Evolutionary conservation across 2,888 invertebrate species (phyloP).

Genomic region (Octonoba sinensis): DNA sequence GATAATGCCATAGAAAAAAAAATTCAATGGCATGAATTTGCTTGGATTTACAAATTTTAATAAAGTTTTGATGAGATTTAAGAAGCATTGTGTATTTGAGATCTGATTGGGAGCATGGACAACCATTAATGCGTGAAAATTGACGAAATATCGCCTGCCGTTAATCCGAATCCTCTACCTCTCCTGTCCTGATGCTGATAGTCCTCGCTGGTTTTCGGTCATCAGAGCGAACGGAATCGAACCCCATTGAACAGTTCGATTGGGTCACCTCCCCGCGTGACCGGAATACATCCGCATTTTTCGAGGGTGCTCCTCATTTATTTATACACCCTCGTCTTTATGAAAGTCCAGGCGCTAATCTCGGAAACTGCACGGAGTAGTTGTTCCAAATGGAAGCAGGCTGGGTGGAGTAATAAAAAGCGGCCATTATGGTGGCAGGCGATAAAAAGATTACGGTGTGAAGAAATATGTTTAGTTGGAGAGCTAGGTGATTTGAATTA

Average conservation of each 20-base stretch:
- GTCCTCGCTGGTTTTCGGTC: conserved; percentile 18
- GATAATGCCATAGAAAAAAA: too few species aligned
- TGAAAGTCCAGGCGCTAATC: conserved; percentile 21
- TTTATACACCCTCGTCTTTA: too few species aligned
- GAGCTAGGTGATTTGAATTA: too few species aligned
- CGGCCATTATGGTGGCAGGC: conserved; percentile 22
- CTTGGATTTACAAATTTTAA: too few species aligned
- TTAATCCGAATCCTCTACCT: conserved; percentile 17
- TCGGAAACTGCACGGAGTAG: conserved; percentile 43
- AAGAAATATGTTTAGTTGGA: conserved; percentile 9
- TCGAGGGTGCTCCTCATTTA: conserved; percentile 24
- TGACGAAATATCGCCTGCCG: background rate
- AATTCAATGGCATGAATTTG: too few species aligned
- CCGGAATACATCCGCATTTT: conserved; percentile 34
- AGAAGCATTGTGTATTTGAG: background rate
- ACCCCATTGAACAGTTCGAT: conserved; percentile 37
- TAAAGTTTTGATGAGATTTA: too few species aligned
- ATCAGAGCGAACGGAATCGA: conserved; percentile 47
- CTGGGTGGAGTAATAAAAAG: conserved; percentile 16
- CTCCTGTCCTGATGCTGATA: conserved; percentile 26
- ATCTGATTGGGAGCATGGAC: background rate
- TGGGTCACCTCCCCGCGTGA: conserved; percentile 42
- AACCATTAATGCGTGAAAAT: background rate
- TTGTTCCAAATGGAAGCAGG: conserved; percentile 46
- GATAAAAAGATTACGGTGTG: conserved; percentile 51